phyloP scores from a whole-genome alignment of 2,113 vertebrate species.

The Toxotes jaculatrix region DNA sequence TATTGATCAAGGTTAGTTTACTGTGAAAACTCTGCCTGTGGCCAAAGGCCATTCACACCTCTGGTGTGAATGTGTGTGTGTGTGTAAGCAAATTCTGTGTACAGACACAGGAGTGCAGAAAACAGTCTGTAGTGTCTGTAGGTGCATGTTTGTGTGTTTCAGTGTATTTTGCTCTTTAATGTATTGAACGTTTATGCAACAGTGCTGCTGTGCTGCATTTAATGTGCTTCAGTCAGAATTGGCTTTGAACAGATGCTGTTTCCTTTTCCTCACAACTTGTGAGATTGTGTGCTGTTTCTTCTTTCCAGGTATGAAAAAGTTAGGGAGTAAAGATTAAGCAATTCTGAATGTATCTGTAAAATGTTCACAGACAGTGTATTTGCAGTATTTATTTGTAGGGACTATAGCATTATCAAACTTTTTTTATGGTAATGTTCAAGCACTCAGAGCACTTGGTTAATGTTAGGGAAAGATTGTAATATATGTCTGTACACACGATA shows the following conservation, averaged over 20 bases:
- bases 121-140: slow-evolving; percentile 24
- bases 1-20: slow-evolving; percentile 88
- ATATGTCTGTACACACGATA: too few species aligned
- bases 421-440: too few species aligned
- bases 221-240: not conserved
- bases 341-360: too few species aligned
- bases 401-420: too few species aligned
- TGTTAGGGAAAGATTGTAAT: too few species aligned
- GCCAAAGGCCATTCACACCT: slow-evolving; percentile 74
- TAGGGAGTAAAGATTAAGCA: too few species aligned
- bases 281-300: not conserved
- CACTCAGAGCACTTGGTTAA: too few species aligned
- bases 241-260: not conserved
- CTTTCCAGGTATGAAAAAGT: too few species aligned
- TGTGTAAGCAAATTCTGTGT: slow-evolving; percentile 14
- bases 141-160: not conserved
- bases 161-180: slow-evolving; percentile 18
- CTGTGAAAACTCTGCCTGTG: slow-evolving; percentile 80
- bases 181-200: slow-evolving; percentile 20
- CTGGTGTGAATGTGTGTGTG: slow-evolving; percentile 46
- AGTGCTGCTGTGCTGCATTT: not conserved
- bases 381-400: too few species aligned
- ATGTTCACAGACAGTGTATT: too few species aligned
- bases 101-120: not conserved
- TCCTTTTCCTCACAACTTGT: not conserved